Evolutionary conservation across 2,797 vertebrate species (phyloP), one percentile per base, ranked within the genome.

Genomic region (Pangasius macronema): DNA sequence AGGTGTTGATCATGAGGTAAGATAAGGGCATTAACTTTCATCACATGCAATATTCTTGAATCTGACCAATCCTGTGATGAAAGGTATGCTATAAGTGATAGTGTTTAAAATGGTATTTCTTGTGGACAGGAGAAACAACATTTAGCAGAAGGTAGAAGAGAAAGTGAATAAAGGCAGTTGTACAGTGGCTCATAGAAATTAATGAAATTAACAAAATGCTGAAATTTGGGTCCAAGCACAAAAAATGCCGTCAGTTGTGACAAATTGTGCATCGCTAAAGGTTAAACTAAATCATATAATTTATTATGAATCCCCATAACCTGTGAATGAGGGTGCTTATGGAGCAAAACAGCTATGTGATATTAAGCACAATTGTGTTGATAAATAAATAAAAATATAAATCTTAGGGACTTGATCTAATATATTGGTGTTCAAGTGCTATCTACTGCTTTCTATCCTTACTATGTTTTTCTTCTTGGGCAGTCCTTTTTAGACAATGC

Each of bases 81-180:
- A 73, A 82, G 33, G 67, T 82, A 30, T 85, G 30, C 36, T 61
- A 77, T 57, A 86, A 88, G 67, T 72, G 22, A 73, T 30, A 70
- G 33, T 68, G 22, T 51, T 59, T 30, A 46, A 80, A 87, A 30
- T 81, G 46, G 51, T 42, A 76, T 83, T 87, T 75, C 30, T 27
- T 79, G 83, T 89, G 57, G 88, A 87, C 85, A 87, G 89, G 89
- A 59, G 77, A 68, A 68, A 86, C 65, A 90, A 61, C 10, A 83
- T 86, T 83, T 46, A n/a, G 65, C 83, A 67, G 46, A 36, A 81
- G 27, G 22, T 72, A 27, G 46, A 67, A 33, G 6, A 36, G 24
- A 63, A 63, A n/a, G 10, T 22, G 16, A 22, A 4, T 53, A 84
- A 63, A 18, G 55, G 49, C 27, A 75, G 46, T 33, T 67, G 63